These are phyloP conservation scores for Cranoglanis bouderius DNA, from an alignment of 2,113 vertebrate genomes.

Conservation along the genomic window DNA sequence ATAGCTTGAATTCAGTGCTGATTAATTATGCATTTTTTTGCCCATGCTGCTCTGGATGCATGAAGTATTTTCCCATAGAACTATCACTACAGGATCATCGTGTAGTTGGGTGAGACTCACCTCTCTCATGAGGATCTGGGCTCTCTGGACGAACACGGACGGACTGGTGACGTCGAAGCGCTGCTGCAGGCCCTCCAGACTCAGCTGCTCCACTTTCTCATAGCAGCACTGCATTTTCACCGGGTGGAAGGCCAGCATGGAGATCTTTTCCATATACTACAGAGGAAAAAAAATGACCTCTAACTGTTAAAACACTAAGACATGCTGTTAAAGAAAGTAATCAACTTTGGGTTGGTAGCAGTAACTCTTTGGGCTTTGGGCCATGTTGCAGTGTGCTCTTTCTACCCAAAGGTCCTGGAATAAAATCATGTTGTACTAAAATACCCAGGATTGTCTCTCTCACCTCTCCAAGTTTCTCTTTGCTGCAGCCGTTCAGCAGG, in stretches of 20 bases:
- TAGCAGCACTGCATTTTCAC: constrained; percentile 98
- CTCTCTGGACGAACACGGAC: constrained; percentile 88
- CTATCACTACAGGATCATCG: neutral
- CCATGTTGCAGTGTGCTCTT: neutral
- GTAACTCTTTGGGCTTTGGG: neutral
- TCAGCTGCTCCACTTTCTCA: constrained; percentile 88
- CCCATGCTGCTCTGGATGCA: neutral
- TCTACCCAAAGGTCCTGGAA: neutral
- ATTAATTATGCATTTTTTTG: neutral
- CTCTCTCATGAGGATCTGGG: constrained; percentile 96
- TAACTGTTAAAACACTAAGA: neutral
- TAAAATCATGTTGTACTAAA: neutral
- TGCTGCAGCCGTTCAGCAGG: constrained; percentile 82
- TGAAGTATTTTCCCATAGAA: neutral
- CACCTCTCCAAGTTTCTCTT: constrained; percentile 88
- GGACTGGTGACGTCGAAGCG: constrained; percentile 89
- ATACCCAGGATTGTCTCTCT: constrained; percentile 53
- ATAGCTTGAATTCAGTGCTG: neutral
- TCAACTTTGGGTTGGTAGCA: neutral
- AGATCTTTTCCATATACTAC: constrained; percentile 93
- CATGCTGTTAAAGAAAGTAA: neutral
- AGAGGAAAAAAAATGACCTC: neutral
- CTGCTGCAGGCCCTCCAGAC: constrained; percentile 93
- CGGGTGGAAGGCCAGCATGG: constrained; percentile 92
- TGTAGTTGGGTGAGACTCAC: constrained; percentile 64